A percentile compares a stretch with the other conserved stretches of the same genome.
Conservation (phyloP, 2,113 vertebrate species). For the Sylvicapra grimmia region DNA sequence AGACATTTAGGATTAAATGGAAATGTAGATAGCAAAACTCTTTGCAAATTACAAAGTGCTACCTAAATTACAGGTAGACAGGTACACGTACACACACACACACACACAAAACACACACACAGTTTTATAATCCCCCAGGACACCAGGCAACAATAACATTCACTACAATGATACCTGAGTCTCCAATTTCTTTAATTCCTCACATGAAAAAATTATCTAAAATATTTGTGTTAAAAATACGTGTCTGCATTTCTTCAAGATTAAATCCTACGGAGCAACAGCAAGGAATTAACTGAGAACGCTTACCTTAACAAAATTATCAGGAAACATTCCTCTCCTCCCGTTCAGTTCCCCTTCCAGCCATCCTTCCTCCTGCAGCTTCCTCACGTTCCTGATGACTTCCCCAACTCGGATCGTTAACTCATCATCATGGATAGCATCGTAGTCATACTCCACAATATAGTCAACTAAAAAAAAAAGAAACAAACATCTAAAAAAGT, state of each 20-base stretch:
- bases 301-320: constrained; percentile 98
- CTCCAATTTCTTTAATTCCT: background rate
- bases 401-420: constrained; percentile 91
- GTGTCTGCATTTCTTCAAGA: background rate
- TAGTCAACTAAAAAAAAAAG: constrained; percentile 85
- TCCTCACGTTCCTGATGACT: constrained; percentile 91
- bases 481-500: background rate
- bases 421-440: constrained; percentile 93
- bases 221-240: background rate
- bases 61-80: background rate
- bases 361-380: constrained; percentile 95
- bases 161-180: background rate
- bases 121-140: background rate
- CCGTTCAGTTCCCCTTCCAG: constrained; percentile 94
- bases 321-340: constrained; percentile 92
- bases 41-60: background rate
- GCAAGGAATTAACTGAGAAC: constrained; percentile 17
- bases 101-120: no score
- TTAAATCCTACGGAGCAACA: background rate
- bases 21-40: background rate
- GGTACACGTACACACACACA: background rate
- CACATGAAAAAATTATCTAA: background rate
- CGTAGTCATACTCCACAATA: constrained; percentile 94
- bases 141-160: background rate
- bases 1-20: background rate